These are phyloP conservation scores for Heptranchias perlo DNA, from an alignment of 2,113 vertebrate genomes.

Conservation along the genomic window DNA sequence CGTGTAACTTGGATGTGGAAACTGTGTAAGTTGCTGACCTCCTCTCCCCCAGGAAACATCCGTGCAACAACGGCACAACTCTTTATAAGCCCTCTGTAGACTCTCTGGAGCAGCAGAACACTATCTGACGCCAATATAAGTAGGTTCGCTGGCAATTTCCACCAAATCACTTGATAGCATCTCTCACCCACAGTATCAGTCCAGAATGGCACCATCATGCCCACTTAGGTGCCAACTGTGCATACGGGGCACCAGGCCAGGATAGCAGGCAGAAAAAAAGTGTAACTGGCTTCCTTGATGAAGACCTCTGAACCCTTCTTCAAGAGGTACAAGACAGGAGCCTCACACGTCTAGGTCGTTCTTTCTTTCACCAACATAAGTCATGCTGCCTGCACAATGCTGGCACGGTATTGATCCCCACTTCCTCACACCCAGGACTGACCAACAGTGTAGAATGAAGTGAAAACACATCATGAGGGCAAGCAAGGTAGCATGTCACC, in stretches of 20 bases:
- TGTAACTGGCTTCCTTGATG: not conserved
- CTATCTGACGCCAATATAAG: not conserved
- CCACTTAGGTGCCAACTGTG: not conserved
- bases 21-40: not conserved
- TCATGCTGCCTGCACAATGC: not conserved
- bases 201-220: not conserved
- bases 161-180: not conserved
- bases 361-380: constrained; percentile 12
- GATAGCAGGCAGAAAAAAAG: not conserved
- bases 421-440: not conserved
- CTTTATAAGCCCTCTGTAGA: not conserved
- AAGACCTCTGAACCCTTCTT: not conserved
- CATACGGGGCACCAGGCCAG: not conserved
- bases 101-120: not conserved
- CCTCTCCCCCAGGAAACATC: not conserved
- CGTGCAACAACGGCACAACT: not conserved
- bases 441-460: not conserved
- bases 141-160: not conserved
- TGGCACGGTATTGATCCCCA: not conserved
- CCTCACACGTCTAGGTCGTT: not conserved
- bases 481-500: not conserved
- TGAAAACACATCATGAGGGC: not conserved
- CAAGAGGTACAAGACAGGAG: not conserved
- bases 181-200: not conserved
- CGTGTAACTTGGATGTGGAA: not conserved